Evolutionary conservation across 1,140 invertebrate species (phyloP), one percentile per base, ranked within the genome.

Genomic region (Batillaria attramentaria): DNA sequence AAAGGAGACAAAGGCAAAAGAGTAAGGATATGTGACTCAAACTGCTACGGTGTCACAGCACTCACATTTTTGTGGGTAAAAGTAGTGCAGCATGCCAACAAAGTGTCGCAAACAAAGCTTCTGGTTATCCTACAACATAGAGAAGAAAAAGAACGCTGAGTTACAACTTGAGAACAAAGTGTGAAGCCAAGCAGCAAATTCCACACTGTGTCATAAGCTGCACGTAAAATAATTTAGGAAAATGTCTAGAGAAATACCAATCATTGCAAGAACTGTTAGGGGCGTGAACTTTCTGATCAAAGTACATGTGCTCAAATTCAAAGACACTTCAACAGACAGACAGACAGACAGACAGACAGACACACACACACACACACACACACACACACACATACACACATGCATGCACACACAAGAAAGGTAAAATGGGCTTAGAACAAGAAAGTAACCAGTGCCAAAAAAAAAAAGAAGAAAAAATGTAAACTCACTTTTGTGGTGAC

Each of bases 51-150:
- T 33, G 33, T 10, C 57, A 76, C 33, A 13, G n/a, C 39, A 90
- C 93, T 91, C 92, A 95, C 95, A 93, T 90, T 94, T 94, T 81
- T 94, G 93, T 18, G 95, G 95, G 54, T 93, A 93, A 84, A 95
- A 96, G 88, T 95, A 95, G 57, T 94, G 92, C 93, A 97, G 94
- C 65, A 97, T 91, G 31, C 96, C 96, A 80, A 94, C 92, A 89
- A 97, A 97, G 88, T 97, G 95, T 31, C 93, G 92, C 87, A 96
- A 89, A 84, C 74, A 73, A 57, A 87, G 79, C 43, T 72, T 66
- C n/a, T 81, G 73, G 35, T 54, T 74, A 77, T 86, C 79, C 86
- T 87, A 72, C 33, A 81, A 81, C 37, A 50, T 73, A 72, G 79
- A 74, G 0, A 79, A 70, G 60, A 35, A 77, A 33, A 37, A 31